A percentile compares a stretch with the other conserved stretches of the same genome.
These are phyloP conservation scores for Paramormyrops hopkinsi DNA, from an alignment of 2,797 vertebrate genomes.

Conservation along the genomic window DNA sequence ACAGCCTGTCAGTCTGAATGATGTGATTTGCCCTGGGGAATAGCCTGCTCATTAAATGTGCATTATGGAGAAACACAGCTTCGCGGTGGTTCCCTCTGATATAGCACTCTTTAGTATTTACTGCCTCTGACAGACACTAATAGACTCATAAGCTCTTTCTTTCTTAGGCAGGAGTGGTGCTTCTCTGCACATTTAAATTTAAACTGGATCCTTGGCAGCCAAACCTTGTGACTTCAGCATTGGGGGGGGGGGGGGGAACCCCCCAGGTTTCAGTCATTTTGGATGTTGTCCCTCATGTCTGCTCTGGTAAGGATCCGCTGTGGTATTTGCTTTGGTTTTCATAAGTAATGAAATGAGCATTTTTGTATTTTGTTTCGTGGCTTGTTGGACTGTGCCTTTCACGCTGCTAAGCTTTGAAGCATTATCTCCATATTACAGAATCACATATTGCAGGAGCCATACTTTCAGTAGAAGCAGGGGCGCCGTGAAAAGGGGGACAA, in stretches of 20 bases:
- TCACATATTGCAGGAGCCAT: not conserved
- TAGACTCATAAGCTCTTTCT: not conserved
- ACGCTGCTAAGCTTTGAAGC: not conserved
- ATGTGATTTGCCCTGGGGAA: constrained; percentile 57
- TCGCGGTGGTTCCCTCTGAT: constrained; percentile 22
- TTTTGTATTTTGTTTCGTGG: not conserved
- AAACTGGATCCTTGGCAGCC: not conserved
- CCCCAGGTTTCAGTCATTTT: not conserved
- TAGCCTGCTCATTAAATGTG: constrained; percentile 61
- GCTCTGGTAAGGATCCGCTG: not conserved
- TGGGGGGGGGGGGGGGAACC: not conserved
- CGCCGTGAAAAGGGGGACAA: not conserved
- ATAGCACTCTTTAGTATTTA: constrained; percentile 36
- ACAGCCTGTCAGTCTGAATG: constrained; percentile 60
- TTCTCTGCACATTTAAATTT: not conserved
- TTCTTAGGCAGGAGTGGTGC: not conserved
- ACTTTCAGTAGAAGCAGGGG: not conserved
- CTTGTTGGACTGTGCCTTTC: not conserved
- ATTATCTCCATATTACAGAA: not conserved
- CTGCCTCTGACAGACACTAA: constrained; percentile 33
- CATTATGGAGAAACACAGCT: constrained; percentile 41
- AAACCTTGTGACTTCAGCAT: not conserved
- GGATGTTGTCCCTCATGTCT: not conserved
- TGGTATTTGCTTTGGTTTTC: not conserved
- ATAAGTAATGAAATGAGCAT: not conserved